Evolutionary conservation across 30 jellyfish, hydroid and myxozoan species (phyloP), one percentile per base, ranked within the genome.

Genomic region (Hydractinia symbiolongicarpus): DNA sequence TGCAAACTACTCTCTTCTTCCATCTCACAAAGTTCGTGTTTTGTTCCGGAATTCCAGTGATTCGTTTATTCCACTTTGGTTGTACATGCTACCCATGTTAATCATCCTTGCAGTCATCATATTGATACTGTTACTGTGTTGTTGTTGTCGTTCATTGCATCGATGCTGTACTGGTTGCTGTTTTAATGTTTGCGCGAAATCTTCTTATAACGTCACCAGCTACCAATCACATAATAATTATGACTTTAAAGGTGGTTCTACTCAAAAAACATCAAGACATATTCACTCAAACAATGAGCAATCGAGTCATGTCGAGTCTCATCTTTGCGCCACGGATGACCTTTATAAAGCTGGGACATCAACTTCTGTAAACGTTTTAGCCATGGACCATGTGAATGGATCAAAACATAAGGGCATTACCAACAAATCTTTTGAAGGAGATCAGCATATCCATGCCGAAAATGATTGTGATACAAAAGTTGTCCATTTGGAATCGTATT

Each of bases 111-210:
- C 51, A 15, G 9, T 71, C 1, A 15, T 71, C 15, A 15, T 71
- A 20, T 50, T 71, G 60, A 15, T 71, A 4, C 51, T 71, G 80
- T 71, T 71, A 53, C 8, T 13, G 1, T 71, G 80, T 71, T 71
- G 80, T 71, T 71, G 74, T 64, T 64, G 52, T 7, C 9, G 6
- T n/a, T 44, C 74, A 7, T 64, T 64, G 52, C 40, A 64, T 13
- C 19, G 40, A 64, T 64, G 74, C 40, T 64, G 19, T 4, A 51
- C 51, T 55, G 40, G 56, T 8, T 71, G 80, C 80, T 71, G 80
- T 71, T 71, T 55, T 58, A 11, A 17, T 20, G 80, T 30, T 8
- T 30, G 80, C n/a, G 44, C 60, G 40, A n/a, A 71, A 8, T 20
- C 40, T 13, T 44, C 74, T 51, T 51, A 64, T 13, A 7, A 7